These are phyloP conservation scores for Cordilura impudica DNA, from an alignment of 2,888 invertebrate species.

Conservation along the genomic window DNA sequence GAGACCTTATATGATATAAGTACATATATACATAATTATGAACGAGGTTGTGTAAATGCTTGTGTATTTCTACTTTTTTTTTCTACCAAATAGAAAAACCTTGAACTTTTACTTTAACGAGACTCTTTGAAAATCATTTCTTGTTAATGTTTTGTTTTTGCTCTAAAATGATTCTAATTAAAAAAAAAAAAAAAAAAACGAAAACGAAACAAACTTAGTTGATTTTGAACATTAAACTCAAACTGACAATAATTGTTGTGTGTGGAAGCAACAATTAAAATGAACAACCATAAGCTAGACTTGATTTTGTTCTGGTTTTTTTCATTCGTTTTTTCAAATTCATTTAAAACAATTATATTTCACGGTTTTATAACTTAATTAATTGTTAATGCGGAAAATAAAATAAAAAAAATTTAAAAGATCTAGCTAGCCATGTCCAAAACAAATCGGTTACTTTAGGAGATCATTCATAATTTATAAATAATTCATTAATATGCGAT, in stretches of 20 bases:
- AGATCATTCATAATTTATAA: too few relatives aligned
- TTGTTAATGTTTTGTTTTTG: background rate
- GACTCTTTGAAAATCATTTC: background rate
- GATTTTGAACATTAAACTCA: background rate
- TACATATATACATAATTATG: too few relatives aligned
- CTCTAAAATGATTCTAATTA: background rate
- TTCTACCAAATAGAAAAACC: too few relatives aligned
- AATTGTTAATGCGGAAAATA: slow-evolving; percentile 28
- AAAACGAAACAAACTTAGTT: background rate
- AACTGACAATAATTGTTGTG: background rate
- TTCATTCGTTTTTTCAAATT: background rate
- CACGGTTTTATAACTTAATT: slow-evolving; percentile 42
- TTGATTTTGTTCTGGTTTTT: background rate
- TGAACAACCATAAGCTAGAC: background rate
- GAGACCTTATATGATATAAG: too few relatives aligned
- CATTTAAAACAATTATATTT: slow-evolving; percentile 42
- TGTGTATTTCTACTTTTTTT: too few relatives aligned
- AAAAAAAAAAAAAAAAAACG: background rate
- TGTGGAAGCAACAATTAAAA: slow-evolving; percentile 8
- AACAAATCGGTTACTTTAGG: too few relatives aligned
- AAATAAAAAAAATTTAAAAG: too few relatives aligned
- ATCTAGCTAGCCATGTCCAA: too few relatives aligned
- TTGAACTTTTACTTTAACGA: background rate
- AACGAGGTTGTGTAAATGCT: too few relatives aligned
- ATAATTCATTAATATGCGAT: too few relatives aligned